These are phyloP conservation scores for Bombus superbus DNA, from an alignment of 1,140 invertebrate genomes.

Conservation along the genomic window DNA sequence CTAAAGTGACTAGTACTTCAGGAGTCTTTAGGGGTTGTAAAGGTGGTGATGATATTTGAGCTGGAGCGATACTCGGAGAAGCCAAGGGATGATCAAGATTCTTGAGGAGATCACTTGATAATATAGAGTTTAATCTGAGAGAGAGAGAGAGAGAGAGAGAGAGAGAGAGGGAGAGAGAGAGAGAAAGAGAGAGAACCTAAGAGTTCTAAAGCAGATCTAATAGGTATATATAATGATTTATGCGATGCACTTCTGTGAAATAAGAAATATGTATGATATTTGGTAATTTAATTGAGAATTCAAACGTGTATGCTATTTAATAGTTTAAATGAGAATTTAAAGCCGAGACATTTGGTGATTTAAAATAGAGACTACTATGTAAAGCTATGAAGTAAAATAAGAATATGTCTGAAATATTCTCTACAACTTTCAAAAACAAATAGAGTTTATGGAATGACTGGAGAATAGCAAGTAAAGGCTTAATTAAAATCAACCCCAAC, in stretches of 20 bases:
- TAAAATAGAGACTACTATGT: not conserved
- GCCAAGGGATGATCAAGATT: not conserved
- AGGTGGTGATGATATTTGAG: not conserved
- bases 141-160: too few relatives aligned
- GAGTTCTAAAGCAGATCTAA: not conserved
- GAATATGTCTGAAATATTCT: not conserved
- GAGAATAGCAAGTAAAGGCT: not conserved
- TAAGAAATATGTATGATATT: not conserved
- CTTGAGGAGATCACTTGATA: not conserved
- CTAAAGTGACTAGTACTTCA: not conserved
- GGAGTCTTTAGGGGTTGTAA: too few relatives aligned
- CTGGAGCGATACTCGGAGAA: too few relatives aligned
- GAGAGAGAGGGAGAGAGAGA: too few relatives aligned
- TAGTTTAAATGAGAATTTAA: not conserved
- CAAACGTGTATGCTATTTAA: not conserved
- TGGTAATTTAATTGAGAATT: not conserved
- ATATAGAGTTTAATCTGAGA: not conserved
- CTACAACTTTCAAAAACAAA: not conserved
- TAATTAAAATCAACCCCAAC: not conserved
- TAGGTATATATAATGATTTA: not conserved
- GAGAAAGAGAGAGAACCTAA: too few relatives aligned
- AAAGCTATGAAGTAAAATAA: not conserved
- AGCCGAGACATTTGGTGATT: not conserved
- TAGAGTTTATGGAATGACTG: not conserved
- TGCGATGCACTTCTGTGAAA: not conserved